Conservation (phyloP, 64 coral and sea anemone genomes). For the Acropora yongei region DNA sequence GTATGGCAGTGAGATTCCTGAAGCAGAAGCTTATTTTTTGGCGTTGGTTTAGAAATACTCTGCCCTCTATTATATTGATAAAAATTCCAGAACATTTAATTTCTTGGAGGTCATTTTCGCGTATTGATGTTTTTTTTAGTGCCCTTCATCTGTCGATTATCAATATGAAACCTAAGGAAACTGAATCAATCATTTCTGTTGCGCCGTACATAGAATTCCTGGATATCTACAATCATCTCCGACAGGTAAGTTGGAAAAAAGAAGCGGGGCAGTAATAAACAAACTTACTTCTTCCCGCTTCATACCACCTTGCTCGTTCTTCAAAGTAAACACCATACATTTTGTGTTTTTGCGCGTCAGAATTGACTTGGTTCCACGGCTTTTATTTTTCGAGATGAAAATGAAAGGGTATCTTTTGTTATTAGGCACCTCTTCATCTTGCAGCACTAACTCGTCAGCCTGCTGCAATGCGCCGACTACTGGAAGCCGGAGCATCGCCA, state of each 20-base stretch:
- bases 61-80: not conserved
- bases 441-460: constrained; percentile 62
- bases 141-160: constrained; percentile 82
- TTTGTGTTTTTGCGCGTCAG: not conserved
- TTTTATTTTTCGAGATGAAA: too few relatives aligned
- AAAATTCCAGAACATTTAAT: not conserved
- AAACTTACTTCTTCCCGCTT: not conserved
- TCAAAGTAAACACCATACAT: not conserved
- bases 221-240: constrained; percentile 74
- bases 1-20: too few relatives aligned
- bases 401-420: not conserved
- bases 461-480: constrained; percentile 1
- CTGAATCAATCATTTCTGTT: constrained; percentile 54
- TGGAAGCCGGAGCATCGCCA: constrained; percentile 17
- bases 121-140: constrained; percentile 40
- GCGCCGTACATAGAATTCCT: constrained; percentile 69
- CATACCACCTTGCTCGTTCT: not conserved
- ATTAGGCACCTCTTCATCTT: constrained; percentile 66
- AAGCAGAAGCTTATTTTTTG: too few relatives aligned
- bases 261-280: not conserved
- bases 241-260: constrained; percentile 57
- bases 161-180: constrained; percentile 30
- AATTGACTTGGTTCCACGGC: not conserved
- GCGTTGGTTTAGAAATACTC: too few relatives aligned
- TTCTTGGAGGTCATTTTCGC: not conserved